Evolutionary conservation across 2,113 vertebrate species (phyloP).

Genomic region (Seriola quinqueradiata): DNA sequence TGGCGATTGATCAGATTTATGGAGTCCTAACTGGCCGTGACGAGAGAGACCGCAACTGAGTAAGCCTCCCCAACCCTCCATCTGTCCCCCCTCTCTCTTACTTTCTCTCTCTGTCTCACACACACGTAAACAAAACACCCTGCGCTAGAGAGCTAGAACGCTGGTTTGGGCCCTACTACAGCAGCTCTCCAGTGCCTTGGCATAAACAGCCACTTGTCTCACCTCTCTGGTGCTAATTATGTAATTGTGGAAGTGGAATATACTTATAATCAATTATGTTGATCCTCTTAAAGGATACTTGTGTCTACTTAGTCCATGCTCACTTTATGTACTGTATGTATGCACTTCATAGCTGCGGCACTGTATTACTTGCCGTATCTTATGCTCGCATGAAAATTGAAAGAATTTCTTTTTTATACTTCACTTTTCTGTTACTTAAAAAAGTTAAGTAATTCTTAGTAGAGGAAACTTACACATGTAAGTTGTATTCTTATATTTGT

Average conservation of each 20-base stretch:
- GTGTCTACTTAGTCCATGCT: slow-evolving; percentile 47
- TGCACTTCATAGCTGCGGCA: background rate
- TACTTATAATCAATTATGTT: slow-evolving; percentile 61
- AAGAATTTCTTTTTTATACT: background rate
- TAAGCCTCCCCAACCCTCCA: slow-evolving; percentile 39
- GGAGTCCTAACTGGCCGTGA: slow-evolving; percentile 80
- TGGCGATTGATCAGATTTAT: slow-evolving; percentile 81
- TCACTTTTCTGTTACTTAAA: background rate
- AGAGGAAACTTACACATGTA: slow-evolving; percentile 6
- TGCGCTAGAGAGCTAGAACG: slow-evolving; percentile 31
- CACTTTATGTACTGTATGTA: slow-evolving; percentile 30
- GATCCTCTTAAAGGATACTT: slow-evolving; percentile 65
- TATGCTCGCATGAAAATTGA: background rate
- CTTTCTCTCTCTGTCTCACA: slow-evolving; percentile 8
- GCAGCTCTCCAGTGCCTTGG: slow-evolving; percentile 28
- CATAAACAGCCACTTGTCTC: slow-evolving; percentile 66
- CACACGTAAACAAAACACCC: slow-evolving; percentile 39
- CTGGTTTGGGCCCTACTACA: slow-evolving; percentile 10
- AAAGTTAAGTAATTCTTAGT: background rate
- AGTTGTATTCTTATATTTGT: background rate
- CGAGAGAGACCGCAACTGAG: slow-evolving; percentile 64
- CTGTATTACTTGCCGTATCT: background rate
- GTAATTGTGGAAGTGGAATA: slow-evolving; percentile 58
- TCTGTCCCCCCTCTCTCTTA: slow-evolving; percentile 34
- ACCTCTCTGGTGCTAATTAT: slow-evolving; percentile 58